Percentiles rank a stretch among this genome's conserved stretches.
Conservation (phyloP, 2,888 invertebrate genomes). For the Platerodrilus igneus region DNA sequence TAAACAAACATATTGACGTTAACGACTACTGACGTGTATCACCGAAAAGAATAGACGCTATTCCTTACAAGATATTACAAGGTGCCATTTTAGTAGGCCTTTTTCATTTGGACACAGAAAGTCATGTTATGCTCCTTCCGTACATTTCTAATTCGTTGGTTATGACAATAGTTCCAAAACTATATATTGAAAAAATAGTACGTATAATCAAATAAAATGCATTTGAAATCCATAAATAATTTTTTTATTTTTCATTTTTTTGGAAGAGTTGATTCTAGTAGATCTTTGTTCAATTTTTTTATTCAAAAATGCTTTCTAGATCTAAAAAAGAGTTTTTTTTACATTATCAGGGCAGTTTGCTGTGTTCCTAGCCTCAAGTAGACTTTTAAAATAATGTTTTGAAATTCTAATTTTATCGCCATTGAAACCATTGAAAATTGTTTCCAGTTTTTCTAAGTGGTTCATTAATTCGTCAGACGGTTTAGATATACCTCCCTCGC, state of each 20-base stretch:
- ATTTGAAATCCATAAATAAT: no score
- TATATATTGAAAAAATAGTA: no score
- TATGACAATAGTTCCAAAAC: no score
- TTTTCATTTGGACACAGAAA: no score
- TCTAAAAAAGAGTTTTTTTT: slow-evolving; percentile 13
- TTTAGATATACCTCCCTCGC: slow-evolving; percentile 10
- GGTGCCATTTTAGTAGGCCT: no score
- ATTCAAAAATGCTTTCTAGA: slow-evolving; percentile 13
- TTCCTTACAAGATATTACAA: no score
- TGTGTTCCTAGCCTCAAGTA: not conserved
- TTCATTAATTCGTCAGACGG: slow-evolving; percentile 8
- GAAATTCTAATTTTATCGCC: not conserved
- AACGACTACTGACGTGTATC: no score
- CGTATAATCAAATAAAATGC: no score
- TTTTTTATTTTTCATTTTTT: slow-evolving; percentile 12
- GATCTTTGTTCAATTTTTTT: slow-evolving; percentile 1
- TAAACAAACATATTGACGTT: no score
- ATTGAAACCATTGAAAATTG: slow-evolving; percentile 9
- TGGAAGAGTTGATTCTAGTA: not conserved
- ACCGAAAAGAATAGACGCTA: no score
- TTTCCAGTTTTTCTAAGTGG: slow-evolving; percentile 7
- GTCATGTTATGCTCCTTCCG: no score
- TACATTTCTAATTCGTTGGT: no score
- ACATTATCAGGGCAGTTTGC: slow-evolving; percentile 3
- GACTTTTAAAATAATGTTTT: slow-evolving; percentile 5